phyloP scores from a whole-genome alignment of 1,140 invertebrate species.

The Phortica variegata region DNA sequence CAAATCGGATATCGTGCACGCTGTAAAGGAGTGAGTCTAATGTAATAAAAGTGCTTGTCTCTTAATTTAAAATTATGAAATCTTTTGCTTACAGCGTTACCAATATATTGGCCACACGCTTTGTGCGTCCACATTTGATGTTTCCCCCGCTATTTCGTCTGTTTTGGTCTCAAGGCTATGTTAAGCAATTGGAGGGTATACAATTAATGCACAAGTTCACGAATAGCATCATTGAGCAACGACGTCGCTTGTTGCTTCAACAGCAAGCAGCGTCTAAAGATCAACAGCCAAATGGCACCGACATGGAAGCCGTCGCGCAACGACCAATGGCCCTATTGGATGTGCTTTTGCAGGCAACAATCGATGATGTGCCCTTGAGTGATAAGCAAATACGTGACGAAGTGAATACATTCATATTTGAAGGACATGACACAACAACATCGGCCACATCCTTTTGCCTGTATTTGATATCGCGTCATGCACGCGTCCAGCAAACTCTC shows the following conservation, averaged over 20 bases:
- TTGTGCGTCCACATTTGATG: constrained; percentile 41
- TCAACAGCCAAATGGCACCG: neutral
- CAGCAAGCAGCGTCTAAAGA: neutral
- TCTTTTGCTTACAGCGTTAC: constrained; percentile 30
- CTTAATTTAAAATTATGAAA: neutral
- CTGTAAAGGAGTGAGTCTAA: constrained; percentile 65
- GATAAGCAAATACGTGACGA: constrained; percentile 67
- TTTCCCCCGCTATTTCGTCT: constrained; percentile 32
- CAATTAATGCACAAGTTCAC: constrained; percentile 44
- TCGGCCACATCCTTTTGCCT: constrained; percentile 34
- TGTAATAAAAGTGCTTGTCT: neutral
- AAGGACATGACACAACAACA: constrained; percentile 55
- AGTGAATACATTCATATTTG: constrained; percentile 70
- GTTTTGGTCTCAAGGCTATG: constrained; percentile 33
- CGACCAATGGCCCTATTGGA: constrained; percentile 66
- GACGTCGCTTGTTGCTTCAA: constrained; percentile 7
- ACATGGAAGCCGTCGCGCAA: neutral
- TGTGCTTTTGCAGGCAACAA: constrained; percentile 64
- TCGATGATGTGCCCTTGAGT: constrained; percentile 58
- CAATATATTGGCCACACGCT: constrained; percentile 26
- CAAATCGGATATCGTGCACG: constrained; percentile 71
- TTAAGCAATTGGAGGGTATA: constrained; percentile 32
- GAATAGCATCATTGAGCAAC: constrained; percentile 36
- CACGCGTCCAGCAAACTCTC: constrained; percentile 58
- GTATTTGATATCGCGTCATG: constrained; percentile 36